phyloP scores from a whole-genome alignment of 2,113 vertebrate species.

The Cichladusa arquata region DNA sequence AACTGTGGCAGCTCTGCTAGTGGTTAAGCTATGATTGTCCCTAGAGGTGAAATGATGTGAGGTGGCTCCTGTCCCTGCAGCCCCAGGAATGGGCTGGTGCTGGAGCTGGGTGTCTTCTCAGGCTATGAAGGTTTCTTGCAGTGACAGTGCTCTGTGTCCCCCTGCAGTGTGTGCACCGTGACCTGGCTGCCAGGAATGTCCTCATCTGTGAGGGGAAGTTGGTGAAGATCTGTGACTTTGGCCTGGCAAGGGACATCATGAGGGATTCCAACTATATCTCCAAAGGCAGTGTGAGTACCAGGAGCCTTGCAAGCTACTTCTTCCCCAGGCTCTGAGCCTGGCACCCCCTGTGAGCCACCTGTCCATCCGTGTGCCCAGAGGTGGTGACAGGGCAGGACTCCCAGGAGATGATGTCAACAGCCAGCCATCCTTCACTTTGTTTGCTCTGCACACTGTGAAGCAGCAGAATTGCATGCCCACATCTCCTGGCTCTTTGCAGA shows the following conservation, averaged over 20 bases:
- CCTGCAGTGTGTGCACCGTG: constrained; percentile 93
- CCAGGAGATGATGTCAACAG: background rate
- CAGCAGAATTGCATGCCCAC: background rate
- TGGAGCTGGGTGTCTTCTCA: background rate
- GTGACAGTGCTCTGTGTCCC: background rate
- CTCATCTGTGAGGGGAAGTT: constrained; percentile 97
- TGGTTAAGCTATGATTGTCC: background rate
- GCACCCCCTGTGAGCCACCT: accelerated
- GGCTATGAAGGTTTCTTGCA: accelerated
- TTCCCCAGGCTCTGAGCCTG: background rate
- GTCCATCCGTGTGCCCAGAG: background rate
- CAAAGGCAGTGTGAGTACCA: constrained; percentile 91
- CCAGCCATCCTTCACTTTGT: background rate
- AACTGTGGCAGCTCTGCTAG: background rate
- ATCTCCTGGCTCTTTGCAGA: background rate
- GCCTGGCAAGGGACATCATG: constrained; percentile 96
- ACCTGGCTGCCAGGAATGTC: constrained; percentile 94
- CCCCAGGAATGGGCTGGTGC: background rate
- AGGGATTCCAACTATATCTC: constrained; percentile 98
- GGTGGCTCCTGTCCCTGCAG: background rate
- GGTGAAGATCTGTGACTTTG: constrained; percentile 99
- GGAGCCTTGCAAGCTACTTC: background rate
- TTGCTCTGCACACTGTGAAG: background rate
- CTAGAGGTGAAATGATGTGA: background rate
- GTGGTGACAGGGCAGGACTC: background rate